Percentiles rank a stretch among this genome's conserved stretches.
phyloP scores from a whole-genome alignment of 2,113 vertebrate species.

The Addax nasomaculatus region DNA sequence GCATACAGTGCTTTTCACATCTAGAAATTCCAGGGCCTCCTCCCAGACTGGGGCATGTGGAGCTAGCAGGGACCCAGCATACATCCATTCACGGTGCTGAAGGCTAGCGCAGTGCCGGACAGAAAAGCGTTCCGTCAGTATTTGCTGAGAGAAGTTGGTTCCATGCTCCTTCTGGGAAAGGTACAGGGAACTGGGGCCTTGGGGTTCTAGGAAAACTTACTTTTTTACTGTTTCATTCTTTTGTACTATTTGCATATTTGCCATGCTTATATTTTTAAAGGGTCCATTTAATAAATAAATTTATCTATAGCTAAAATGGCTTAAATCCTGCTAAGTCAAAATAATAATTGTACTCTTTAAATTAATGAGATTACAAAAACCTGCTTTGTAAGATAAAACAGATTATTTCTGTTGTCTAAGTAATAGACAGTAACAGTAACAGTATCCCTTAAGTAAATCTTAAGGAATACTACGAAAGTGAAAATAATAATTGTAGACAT shows the following conservation, averaged over 20 bases:
- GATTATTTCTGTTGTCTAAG: neutral
- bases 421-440: neutral
- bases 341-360: neutral
- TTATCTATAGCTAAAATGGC: neutral
- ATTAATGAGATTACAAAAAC: neutral
- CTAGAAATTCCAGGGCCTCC: neutral
- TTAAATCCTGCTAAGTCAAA: neutral
- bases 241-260: neutral
- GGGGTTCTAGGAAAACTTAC: neutral
- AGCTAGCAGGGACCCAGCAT: too few species aligned
- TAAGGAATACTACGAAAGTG: neutral
- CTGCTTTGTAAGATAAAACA: neutral
- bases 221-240: neutral
- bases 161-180: neutral
- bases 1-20: neutral
- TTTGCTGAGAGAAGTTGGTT: neutral
- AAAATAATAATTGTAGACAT: neutral
- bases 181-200: neutral
- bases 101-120: neutral
- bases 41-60: too few species aligned
- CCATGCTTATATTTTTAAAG: neutral
- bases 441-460: neutral
- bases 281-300: neutral
- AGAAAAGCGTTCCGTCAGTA: neutral
- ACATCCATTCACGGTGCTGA: neutral